Evolutionary conservation across 1,140 invertebrate genomes (phyloP), one percentile per base, ranked within the genome.

Genomic region (Diploscapter pachys): DNA sequence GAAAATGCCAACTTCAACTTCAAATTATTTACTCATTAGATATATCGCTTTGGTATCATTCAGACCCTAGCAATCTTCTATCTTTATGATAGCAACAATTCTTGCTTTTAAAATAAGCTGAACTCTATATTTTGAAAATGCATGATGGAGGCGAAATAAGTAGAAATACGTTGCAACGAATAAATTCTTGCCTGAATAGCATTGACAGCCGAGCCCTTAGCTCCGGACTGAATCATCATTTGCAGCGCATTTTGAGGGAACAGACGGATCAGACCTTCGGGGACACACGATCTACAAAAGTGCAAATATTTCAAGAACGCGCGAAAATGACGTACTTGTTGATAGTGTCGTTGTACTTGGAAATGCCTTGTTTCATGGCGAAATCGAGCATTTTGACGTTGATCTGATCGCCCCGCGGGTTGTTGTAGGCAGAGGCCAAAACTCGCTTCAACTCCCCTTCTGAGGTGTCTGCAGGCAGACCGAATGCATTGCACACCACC

Each of bases 231-330:
- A 0, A 98, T 94, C 95, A 99, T 98, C 65, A 99, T 86, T 85
- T 98, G 95, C 3, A 99, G 89, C 88, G 97, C 96, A 87, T 99
- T 99, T 4, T 91, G 82, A 0, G 97, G 95, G 85, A 98, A 99
- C 76, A 91, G 90, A 77, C 91, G 91, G 2, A 94, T 86, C 9
- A 99, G 87, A 63, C 88, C 94, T 66, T 88, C 87, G 3, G 92
- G 91, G 68, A 98, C 87, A 86, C 93, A 95, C 3, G 88, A 89
- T 70, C 89, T 89, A 80, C 31, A 85, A 85, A 75, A 63, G 71
- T 55, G 66, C 53, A 48, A 52, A 64, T 31, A 66, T 57, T 31
- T 48, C 31, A 49, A 69, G 31, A 31, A 31, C 31, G 31, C 31
- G 1, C 31, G 31, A 31, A 77, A 61, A 52, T 31, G 48, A 49